Evolutionary conservation across 2,888 invertebrate species (phyloP).

Genomic region (Scrobipalpa atriplicella): DNA sequence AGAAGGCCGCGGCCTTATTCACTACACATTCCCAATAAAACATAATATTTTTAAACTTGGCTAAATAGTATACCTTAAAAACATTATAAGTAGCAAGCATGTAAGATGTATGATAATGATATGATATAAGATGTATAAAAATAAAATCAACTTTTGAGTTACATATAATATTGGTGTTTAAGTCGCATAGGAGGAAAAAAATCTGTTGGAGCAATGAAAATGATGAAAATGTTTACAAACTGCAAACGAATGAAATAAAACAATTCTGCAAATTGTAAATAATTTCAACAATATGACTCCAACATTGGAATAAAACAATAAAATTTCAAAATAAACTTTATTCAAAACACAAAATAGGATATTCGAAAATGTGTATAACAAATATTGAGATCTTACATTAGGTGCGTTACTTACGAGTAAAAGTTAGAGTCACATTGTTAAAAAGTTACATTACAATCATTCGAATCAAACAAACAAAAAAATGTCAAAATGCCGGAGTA

Average conservation of each 20-base stretch:
- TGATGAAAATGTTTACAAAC: conserved; percentile 34
- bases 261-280: conserved; percentile 29
- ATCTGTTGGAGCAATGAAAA: conserved; percentile 35
- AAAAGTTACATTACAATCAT: not conserved
- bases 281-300: conserved; percentile 53
- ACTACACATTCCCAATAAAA: too few species aligned
- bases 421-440: conserved; percentile 45
- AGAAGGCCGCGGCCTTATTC: too few species aligned
- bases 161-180: too few species aligned
- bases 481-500: not conserved
- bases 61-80: too few species aligned
- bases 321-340: conserved; percentile 37
- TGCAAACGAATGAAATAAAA: conserved; percentile 27
- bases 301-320: conserved; percentile 47
- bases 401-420: conserved; percentile 31
- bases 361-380: conserved; percentile 21
- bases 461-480: not conserved
- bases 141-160: too few species aligned
- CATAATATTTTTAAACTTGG: too few species aligned
- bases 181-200: not conserved
- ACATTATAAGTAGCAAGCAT: too few species aligned
- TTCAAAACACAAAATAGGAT: conserved; percentile 31
- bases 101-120: too few species aligned
- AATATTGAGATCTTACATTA: conserved; percentile 34
- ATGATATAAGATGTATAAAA: too few species aligned